Percentiles rank a stretch among this genome's conserved stretches.
phyloP scores from a whole-genome alignment of 2,888 invertebrate genomes.

The Pomacea canaliculata region DNA sequence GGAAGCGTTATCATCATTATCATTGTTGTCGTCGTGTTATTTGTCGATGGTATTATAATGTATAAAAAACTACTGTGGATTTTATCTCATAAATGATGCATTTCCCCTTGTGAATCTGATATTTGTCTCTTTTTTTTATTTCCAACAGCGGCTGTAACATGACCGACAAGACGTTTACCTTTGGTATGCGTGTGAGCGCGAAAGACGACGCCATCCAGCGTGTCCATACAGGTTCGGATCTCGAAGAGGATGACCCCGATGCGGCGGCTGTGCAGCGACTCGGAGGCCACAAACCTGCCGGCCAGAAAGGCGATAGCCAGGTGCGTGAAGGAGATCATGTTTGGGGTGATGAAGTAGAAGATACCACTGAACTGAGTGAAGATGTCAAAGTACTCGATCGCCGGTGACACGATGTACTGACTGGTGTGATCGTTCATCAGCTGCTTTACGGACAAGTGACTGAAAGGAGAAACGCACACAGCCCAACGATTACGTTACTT shows the following conservation, averaged over 20 bases:
- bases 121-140: too few relatives aligned
- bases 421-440: slow-evolving; percentile 86
- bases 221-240: slow-evolving; percentile 85
- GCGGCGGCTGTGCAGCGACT: slow-evolving; percentile 79
- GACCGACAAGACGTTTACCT: not conserved
- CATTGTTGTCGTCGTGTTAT: too few relatives aligned
- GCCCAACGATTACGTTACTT: too few relatives aligned
- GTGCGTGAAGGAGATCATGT: slow-evolving; percentile 85
- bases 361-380: slow-evolving; percentile 76
- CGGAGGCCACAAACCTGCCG: slow-evolving; percentile 82
- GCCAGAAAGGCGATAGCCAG: slow-evolving; percentile 81
- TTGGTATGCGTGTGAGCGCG: slow-evolving; percentile 74
- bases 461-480: slow-evolving; percentile 37
- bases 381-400: slow-evolving; percentile 80
- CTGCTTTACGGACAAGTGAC: slow-evolving; percentile 82
- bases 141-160: too few relatives aligned
- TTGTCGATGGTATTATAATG: too few relatives aligned
- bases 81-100: too few relatives aligned
- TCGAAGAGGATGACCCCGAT: slow-evolving; percentile 84
- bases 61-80: too few relatives aligned
- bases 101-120: too few relatives aligned
- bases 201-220: slow-evolving; percentile 88
- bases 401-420: slow-evolving; percentile 85
- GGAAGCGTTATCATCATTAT: too few relatives aligned
- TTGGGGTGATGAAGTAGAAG: slow-evolving; percentile 79